These are phyloP conservation scores for Cepaea hortensis DNA, from an alignment of 2,888 invertebrate genomes.

Conservation along the genomic window DNA sequence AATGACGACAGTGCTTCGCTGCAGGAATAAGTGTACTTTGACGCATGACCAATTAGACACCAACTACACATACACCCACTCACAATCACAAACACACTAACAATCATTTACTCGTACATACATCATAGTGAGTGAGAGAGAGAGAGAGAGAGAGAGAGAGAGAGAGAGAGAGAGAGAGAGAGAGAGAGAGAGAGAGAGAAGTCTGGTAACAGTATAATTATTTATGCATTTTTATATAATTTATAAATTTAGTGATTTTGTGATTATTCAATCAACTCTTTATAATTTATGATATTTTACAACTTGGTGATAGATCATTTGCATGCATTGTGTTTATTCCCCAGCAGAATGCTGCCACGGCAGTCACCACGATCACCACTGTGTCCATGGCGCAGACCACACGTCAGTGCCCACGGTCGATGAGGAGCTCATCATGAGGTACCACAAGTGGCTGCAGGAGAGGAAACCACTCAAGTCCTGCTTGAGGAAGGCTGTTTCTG, in stretches of 20 bases:
- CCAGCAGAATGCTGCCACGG: conserved; percentile 36
- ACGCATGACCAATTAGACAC: too few relatives aligned
- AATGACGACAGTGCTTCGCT: too few relatives aligned
- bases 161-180: too few relatives aligned
- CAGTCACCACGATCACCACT: conserved; percentile 34
- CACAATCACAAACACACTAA: too few relatives aligned
- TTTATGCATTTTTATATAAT: not conserved
- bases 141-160: too few relatives aligned
- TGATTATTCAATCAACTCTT: too few relatives aligned
- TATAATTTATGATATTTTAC: too few relatives aligned
- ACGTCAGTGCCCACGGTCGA: conserved; percentile 33
- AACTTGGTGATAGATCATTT: too few relatives aligned
- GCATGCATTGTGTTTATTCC: not conserved
- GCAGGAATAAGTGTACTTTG: too few relatives aligned
- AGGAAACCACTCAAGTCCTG: conserved; percentile 72
- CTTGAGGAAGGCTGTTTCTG: conserved; percentile 58
- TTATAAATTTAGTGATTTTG: not conserved
- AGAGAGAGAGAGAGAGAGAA: too few relatives aligned
- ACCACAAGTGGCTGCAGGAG: conserved; percentile 53
- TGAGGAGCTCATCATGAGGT: conserved; percentile 50
- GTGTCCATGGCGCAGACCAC: conserved; percentile 31
- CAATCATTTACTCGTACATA: not conserved
- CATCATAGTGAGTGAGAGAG: not conserved
- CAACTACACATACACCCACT: too few relatives aligned
- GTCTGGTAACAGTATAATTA: not conserved